Evolutionary conservation across 2,113 vertebrate genomes (phyloP).

Genomic region (Thamnaconus septentrionalis): DNA sequence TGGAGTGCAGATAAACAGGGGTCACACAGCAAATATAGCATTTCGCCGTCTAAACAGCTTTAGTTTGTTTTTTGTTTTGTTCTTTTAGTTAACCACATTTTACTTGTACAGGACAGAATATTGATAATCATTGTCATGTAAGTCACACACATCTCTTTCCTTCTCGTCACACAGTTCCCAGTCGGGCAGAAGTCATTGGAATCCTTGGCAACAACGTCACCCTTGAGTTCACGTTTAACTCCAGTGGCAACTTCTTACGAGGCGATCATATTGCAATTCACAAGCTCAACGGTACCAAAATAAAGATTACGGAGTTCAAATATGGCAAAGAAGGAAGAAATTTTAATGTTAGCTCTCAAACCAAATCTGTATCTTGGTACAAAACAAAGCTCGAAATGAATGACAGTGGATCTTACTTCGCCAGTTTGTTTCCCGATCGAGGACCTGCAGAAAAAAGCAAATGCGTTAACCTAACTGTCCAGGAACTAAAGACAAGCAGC

Average conservation of each 20-base stretch:
- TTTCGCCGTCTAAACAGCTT: not conserved
- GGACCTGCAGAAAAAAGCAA: accelerated
- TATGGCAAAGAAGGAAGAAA: accelerated
- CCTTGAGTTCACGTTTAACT: conserved; percentile 38
- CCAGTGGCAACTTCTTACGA: accelerated
- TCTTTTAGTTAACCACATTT: not conserved
- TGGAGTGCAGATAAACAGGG: too few relatives aligned
- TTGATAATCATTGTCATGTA: too few relatives aligned
- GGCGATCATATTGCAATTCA: not conserved
- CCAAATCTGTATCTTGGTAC: conserved; percentile 8
- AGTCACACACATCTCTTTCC: conserved; percentile 1
- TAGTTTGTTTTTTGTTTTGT: not conserved
- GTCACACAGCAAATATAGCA: too few relatives aligned
- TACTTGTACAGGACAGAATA: too few relatives aligned
- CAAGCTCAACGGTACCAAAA: accelerated
- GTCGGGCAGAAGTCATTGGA: conserved; percentile 1
- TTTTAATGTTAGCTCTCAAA: not conserved
- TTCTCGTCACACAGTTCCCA: conserved; percentile 28
- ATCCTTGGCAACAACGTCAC: conserved; percentile 29
- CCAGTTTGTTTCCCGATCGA: accelerated
- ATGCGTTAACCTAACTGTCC: conserved; percentile 19
- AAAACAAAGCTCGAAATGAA: conserved; percentile 17
- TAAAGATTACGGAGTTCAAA: conserved; percentile 21
- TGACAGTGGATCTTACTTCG: conserved; percentile 28
- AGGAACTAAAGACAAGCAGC: not conserved